Base-by-base conservation (phyloP, 2,113 vertebrate genomes). In the Catharus minimus region DNA sequence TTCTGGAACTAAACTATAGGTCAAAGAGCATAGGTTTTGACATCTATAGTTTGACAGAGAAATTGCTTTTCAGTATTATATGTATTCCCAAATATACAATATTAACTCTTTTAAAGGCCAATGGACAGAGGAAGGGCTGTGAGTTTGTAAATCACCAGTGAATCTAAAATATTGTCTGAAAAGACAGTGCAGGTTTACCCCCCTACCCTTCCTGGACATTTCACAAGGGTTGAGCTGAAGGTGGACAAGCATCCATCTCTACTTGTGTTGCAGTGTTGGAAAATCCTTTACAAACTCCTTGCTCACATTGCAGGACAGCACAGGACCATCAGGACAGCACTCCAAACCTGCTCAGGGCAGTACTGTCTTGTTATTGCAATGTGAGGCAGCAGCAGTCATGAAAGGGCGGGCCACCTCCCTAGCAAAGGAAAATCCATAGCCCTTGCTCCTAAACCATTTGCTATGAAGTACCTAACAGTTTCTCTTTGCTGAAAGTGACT, bases 1-100 rank as follows among this genome's bases (percentile, higher is more conserved):
- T 79, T 87, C 77, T 92, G 67, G 47, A 95, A 89, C 67, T 91
- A 85, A 93, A 77, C 39, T 87, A 26, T 33, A 85, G 86, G 95
- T 85, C 75, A 93, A 92, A 94, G 50, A 84, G 22, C 86, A 93
- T 76, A 82, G 55, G 30, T 89, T 90, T 61, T 82, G 39, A 69
- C 60, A 87, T 86, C 66, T 76, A 13, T 39, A 78, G 33, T 86
- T 81, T 57, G 49, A 81, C 6, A 79, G 21, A 82, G 28, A 85
- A 62, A 22, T 49, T 79, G 49, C 30, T 82, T 85, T 94, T 78
- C 80, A 77, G 20, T 80, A 79, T 64, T 62, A 3, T 60, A 38
- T 53, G 4, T 74, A 52, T 64, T 83, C 73, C 23, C 32, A 62
- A 61, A 82, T 47, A 82, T 16, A 26, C 15, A 62, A 14, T 26